Evolutionary conservation across 2,888 invertebrate species (phyloP).

Genomic region (Brachynemurus nebulosus): DNA sequence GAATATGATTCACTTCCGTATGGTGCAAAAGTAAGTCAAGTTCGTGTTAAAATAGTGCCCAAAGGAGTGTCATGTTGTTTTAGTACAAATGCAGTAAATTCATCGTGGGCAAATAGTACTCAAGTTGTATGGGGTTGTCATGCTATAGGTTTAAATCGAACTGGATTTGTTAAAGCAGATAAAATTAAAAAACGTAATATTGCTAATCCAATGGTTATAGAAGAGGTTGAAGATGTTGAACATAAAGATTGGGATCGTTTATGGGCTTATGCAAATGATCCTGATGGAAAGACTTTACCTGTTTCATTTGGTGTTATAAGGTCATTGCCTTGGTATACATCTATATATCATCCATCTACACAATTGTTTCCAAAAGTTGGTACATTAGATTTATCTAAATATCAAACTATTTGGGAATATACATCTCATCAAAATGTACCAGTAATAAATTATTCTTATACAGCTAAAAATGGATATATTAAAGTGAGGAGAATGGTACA

Average conservation of each 20-base stretch:
- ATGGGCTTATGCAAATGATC: not conserved
- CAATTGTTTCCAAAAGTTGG: not conserved
- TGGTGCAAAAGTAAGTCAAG: not conserved
- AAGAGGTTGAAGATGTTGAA: not conserved
- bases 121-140: not conserved
- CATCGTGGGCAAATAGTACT: not conserved
- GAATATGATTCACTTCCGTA: not conserved
- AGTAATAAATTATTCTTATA: not conserved
- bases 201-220: not conserved
- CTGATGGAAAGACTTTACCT: not conserved
- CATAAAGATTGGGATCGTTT: not conserved
- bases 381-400: not conserved
- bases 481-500: not conserved
- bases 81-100: not conserved
- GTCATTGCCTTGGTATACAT: not conserved
- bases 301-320: not conserved
- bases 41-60: not conserved
- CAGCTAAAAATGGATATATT: not conserved
- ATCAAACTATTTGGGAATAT: not conserved
- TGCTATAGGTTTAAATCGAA: not conserved
- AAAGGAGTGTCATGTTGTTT: not conserved
- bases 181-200: not conserved
- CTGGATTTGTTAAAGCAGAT: not conserved
- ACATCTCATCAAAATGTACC: not conserved
- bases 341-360: not conserved